Conservation (phyloP, 2,888 invertebrate genomes). For the Neria commutata region DNA sequence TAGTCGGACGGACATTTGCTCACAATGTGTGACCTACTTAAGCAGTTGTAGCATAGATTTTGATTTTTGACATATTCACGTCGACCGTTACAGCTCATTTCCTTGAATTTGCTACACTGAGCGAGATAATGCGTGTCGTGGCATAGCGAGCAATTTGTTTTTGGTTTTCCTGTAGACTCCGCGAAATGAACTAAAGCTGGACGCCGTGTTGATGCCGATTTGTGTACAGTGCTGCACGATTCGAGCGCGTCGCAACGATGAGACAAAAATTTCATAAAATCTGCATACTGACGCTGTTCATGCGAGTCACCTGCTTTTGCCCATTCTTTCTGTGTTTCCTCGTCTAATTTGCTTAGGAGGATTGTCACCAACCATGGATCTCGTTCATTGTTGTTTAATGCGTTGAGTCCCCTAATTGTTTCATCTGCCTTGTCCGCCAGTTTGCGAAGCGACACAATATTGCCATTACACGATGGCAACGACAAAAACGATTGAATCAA, state of each 20-base stretch:
- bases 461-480: not conserved
- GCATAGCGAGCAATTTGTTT: not conserved
- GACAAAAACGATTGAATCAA: constrained; percentile 15
- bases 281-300: not conserved
- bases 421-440: not conserved
- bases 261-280: not conserved
- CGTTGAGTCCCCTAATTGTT: not conserved
- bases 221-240: not conserved
- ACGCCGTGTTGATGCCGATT: not conserved
- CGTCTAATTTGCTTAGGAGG: not conserved
- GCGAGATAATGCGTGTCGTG: not conserved
- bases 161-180: not conserved
- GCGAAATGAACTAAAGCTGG: not conserved
- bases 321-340: not conserved
- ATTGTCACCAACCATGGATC: not conserved
- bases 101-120: not conserved
- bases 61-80: not conserved
- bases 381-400: not conserved
- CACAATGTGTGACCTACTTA: not conserved
- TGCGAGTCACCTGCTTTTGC: not conserved
- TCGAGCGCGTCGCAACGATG: not conserved
- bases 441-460: not conserved
- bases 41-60: not conserved
- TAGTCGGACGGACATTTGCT: not conserved
- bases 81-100: too few species aligned